Conservation (phyloP, 2,888 invertebrate species). For the Acanthosoma haemorrhoidale region DNA sequence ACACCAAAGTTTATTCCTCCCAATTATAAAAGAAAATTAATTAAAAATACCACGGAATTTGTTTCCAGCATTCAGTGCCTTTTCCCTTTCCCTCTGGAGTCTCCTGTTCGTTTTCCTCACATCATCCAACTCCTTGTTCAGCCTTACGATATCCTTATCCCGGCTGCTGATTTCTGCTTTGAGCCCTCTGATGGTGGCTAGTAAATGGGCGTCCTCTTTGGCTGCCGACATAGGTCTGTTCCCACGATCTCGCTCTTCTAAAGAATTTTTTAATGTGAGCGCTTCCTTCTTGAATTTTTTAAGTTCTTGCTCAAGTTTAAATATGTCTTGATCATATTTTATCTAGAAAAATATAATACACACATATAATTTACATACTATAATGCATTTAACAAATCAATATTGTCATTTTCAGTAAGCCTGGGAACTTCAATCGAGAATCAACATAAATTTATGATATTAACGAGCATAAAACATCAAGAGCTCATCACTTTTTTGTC, state of each 20-base stretch:
- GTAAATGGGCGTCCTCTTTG: conserved; percentile 63
- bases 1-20: no score
- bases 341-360: conserved; percentile 39
- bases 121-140: conserved; percentile 71
- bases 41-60: conserved; percentile 9
- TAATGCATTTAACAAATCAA: no score
- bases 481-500: no score
- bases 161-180: conserved; percentile 68
- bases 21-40: not conserved
- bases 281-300: conserved; percentile 43
- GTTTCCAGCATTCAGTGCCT: conserved; percentile 36
- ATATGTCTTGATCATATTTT: conserved; percentile 42
- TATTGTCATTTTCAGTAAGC: no score
- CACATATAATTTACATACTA: no score
- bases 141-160: conserved; percentile 64
- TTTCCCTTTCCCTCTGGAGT: conserved; percentile 69
- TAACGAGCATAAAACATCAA: no score
- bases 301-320: conserved; percentile 40
- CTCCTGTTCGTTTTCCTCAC: conserved; percentile 67
- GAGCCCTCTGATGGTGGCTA: conserved; percentile 73
- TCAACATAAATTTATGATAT: no score
- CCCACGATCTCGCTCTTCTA: conserved; percentile 41
- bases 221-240: conserved; percentile 45
- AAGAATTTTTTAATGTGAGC: conserved; percentile 42
- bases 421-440: no score